Evolutionary conservation across 2,113 vertebrate genomes (phyloP).

Genomic region (Gambusia affinis): DNA sequence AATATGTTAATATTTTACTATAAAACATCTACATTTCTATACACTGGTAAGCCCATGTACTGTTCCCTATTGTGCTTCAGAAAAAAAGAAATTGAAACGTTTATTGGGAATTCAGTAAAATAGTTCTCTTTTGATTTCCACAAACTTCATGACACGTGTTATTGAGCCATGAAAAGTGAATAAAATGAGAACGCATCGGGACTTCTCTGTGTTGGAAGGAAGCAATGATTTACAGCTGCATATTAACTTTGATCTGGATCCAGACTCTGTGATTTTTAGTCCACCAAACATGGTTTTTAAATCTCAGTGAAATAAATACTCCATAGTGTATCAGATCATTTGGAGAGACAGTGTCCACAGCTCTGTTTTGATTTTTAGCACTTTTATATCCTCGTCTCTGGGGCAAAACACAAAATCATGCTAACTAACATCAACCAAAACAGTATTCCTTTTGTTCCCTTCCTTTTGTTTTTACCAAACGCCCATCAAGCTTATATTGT

Average conservation of each 20-base stretch:
- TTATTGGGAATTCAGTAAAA: conserved; percentile 58
- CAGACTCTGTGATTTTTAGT: conserved; percentile 38
- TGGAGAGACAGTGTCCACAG: neutral
- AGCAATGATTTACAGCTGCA: conserved; percentile 36
- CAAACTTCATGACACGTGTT: conserved; percentile 46
- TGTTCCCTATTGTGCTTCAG: conserved; percentile 8
- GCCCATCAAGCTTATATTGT: no score
- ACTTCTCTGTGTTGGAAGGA: conserved; percentile 30
- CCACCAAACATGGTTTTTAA: conserved; percentile 28
- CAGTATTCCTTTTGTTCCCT: no score
- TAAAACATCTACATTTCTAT: conserved; percentile 18
- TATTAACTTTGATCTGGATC: conserved; percentile 44
- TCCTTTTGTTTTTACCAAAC: no score
- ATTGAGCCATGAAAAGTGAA: conserved; percentile 49
- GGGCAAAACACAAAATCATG: neutral
- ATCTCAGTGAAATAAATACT: conserved; percentile 25
- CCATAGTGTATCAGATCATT: conserved; percentile 8
- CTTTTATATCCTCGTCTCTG: conserved; percentile 3
- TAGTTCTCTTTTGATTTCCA: conserved; percentile 42
- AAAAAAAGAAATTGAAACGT: conserved; percentile 22
- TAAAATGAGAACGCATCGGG: conserved; percentile 33
- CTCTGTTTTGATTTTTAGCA: conserved; percentile 15
- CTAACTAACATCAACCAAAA: neutral
- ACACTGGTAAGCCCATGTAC: conserved; percentile 24
- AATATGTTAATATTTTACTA: no score